These are phyloP conservation scores for Dromococcyx pavoninus DNA, from an alignment of 2,797 vertebrate genomes.

Conservation along the genomic window DNA sequence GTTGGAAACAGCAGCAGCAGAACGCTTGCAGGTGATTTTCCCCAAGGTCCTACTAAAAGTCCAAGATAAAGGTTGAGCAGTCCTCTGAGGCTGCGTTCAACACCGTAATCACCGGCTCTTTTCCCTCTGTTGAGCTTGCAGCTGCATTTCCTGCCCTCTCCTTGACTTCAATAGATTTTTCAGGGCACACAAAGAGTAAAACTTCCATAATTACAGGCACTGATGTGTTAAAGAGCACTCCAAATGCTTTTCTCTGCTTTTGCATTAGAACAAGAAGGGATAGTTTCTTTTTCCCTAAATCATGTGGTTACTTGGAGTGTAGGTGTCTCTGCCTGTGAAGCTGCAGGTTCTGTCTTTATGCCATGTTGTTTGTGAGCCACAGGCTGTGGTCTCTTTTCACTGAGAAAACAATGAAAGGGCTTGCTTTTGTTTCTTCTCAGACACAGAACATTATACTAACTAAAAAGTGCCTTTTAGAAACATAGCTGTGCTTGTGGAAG, in stretches of 20 bases:
- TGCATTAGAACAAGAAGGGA: background rate
- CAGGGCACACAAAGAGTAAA: background rate
- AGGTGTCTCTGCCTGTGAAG: conserved; percentile 12
- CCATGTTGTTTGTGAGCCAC: background rate
- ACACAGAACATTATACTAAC: background rate
- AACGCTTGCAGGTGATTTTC: background rate
- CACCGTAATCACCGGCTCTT: background rate
- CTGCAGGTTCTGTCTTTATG: background rate
- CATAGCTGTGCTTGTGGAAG: background rate
- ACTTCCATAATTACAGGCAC: conserved; percentile 18
- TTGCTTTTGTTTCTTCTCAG: conserved; percentile 12
- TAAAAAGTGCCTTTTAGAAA: conserved; percentile 15
- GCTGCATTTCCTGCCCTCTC: background rate
- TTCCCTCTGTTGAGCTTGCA: background rate
- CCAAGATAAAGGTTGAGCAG: background rate
- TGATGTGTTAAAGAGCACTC: conserved; percentile 19
- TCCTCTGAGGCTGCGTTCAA: background rate
- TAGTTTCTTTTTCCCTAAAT: background rate
- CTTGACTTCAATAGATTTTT: conserved; percentile 13
- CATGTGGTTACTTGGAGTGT: conserved; percentile 7
- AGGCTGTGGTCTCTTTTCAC: background rate
- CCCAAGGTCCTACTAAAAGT: conserved; percentile 30
- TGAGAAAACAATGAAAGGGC: background rate
- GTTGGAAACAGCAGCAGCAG: background rate
- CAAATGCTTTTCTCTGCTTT: conserved; percentile 27